phyloP scores from a whole-genome alignment of 2,113 vertebrate species.

The Gymnobelideus leadbeateri region DNA sequence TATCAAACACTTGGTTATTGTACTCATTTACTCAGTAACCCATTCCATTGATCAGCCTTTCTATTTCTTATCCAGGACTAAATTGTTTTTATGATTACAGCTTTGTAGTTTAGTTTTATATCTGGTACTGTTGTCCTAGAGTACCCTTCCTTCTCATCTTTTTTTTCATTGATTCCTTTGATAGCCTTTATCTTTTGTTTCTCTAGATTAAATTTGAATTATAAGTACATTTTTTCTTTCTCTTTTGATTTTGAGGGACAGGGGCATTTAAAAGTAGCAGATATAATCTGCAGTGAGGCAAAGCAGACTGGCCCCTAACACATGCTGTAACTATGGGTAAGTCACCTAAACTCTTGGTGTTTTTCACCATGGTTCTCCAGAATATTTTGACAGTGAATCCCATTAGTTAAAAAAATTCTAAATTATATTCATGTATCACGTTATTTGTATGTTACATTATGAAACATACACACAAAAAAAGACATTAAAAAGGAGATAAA shows the following conservation, averaged over 20 bases:
- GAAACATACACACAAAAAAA: neutral
- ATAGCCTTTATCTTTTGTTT: neutral
- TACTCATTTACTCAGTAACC: neutral
- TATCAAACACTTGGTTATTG: neutral
- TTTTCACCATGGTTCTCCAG: neutral
- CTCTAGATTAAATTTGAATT: neutral
- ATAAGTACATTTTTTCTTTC: neutral
- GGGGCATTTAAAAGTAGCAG: neutral
- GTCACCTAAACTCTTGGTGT: neutral
- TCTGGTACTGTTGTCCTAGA: neutral
- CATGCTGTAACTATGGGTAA: neutral
- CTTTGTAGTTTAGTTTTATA: neutral
- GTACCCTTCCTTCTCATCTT: neutral
- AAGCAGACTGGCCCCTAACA: neutral
- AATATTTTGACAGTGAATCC: neutral
- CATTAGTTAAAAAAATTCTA: neutral
- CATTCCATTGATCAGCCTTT: neutral
- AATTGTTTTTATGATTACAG: neutral
- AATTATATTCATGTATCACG: neutral
- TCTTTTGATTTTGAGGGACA: neutral
- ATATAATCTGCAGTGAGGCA: neutral
- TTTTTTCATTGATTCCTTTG: neutral
- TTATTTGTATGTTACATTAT: constrained; percentile 1
- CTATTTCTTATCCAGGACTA: neutral
- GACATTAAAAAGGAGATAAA: neutral